A percentile compares a stretch with the other conserved stretches of the same genome.
phyloP scores from a whole-genome alignment of 2,888 invertebrate genomes.

The Griposia aprilina region DNA sequence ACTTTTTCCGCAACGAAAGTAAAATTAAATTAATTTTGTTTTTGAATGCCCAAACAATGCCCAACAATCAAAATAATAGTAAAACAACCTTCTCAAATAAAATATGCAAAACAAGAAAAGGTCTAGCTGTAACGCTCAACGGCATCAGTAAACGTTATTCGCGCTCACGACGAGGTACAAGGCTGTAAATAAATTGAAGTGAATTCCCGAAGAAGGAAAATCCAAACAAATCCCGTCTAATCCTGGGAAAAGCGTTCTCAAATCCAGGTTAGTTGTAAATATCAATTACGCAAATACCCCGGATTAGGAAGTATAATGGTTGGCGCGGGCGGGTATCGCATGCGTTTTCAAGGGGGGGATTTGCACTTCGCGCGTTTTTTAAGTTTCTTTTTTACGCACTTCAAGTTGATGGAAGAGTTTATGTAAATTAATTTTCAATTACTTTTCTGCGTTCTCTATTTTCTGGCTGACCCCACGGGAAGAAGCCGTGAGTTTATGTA shows the following conservation, averaged over 20 bases:
- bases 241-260: constrained; percentile 83
- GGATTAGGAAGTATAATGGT: constrained; percentile 81
- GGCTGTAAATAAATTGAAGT: constrained; percentile 86
- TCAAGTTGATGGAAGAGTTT: constrained; percentile 17
- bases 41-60: constrained; percentile 1
- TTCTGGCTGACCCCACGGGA: neutral
- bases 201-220: constrained; percentile 84
- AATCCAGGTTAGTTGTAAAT: constrained; percentile 90
- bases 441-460: neutral
- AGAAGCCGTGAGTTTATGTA: neutral
- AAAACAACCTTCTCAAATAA: constrained; percentile 54
- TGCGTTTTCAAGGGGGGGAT: constrained; percentile 72
- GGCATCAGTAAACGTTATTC: constrained; percentile 77
- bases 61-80: constrained; percentile 37
- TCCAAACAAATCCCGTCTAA: constrained; percentile 88
- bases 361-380: constrained; percentile 62
- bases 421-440: neutral
- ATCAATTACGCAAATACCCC: constrained; percentile 89
- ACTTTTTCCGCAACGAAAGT: neutral
- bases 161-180: constrained; percentile 66
- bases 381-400: constrained; percentile 6
- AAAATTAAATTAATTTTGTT: constrained; percentile 7
- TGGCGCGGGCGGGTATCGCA: constrained; percentile 64
- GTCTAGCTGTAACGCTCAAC: constrained; percentile 68
- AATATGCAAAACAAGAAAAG: constrained; percentile 63